Evolutionary conservation across 2,113 vertebrate species (phyloP).

Genomic region (Macrotis lagotis): DNA sequence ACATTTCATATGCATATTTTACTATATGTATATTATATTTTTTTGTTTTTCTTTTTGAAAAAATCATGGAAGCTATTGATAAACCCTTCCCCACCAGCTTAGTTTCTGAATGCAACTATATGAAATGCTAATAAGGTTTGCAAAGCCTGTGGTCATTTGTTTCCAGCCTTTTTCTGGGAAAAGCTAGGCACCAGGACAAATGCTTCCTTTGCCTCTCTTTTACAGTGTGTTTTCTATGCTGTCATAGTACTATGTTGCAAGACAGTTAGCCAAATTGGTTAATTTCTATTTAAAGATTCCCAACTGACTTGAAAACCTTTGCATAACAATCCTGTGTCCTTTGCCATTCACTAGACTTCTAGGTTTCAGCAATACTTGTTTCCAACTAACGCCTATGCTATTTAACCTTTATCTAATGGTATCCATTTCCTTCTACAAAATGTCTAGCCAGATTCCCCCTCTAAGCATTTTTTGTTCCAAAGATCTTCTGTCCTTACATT

Average conservation of each 20-base stretch:
- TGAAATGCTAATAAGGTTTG: neutral
- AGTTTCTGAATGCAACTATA: neutral
- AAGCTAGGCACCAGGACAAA: neutral
- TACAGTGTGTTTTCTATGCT: neutral
- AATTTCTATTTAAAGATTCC: neutral
- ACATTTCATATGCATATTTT: neutral
- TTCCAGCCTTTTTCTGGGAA: neutral
- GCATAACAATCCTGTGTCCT: neutral
- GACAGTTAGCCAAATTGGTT: neutral
- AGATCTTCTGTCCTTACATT: conserved; percentile 5
- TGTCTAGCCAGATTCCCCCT: neutral
- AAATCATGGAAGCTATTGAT: neutral
- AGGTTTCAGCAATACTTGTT: neutral
- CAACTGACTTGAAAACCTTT: accelerated
- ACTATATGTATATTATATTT: neutral
- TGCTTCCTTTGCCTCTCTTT: neutral
- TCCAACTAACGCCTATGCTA: neutral
- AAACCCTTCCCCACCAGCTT: too few species aligned
- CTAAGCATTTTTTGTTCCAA: conserved; percentile 50
- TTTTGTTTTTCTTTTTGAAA: neutral
- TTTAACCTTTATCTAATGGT: neutral
- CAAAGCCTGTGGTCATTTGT: neutral
- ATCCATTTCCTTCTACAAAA: conserved; percentile 1
- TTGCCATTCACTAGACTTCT: neutral
- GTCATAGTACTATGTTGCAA: neutral